Conservation (phyloP, 2,113 vertebrate genomes). For the Procavia capensis region DNA sequence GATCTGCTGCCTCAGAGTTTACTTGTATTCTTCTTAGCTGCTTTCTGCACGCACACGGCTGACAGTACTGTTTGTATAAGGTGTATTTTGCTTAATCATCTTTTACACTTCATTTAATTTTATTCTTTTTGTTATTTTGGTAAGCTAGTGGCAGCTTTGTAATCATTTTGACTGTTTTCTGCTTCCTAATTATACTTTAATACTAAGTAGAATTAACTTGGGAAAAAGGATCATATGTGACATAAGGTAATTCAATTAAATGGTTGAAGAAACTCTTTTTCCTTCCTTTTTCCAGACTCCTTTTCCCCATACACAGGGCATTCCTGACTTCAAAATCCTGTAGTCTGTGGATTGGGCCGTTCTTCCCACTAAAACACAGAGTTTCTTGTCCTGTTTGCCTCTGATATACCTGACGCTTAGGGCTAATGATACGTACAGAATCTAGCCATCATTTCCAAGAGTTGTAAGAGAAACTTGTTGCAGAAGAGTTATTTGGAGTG, state of each 20-base stretch:
- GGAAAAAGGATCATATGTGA: neutral
- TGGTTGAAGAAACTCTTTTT: neutral
- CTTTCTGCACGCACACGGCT: neutral
- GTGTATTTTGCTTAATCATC: neutral
- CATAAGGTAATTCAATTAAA: neutral
- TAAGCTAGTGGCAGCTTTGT: neutral
- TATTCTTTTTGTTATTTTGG: slow-evolving; percentile 1
- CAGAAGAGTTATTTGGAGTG: neutral
- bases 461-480: slow-evolving; percentile 7
- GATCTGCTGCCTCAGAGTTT: neutral
- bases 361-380: neutral
- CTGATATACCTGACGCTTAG: neutral
- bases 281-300: neutral
- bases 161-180: neutral
- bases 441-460: neutral
- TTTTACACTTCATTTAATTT: neutral
- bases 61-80: neutral
- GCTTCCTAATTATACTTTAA: neutral
- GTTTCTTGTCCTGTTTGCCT: neutral
- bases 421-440: neutral
- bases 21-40: neutral
- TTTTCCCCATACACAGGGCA: neutral
- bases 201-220: slow-evolving; percentile 16
- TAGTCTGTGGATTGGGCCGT: neutral
- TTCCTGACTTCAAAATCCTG: neutral